Base-by-base conservation (phyloP, 2,888 invertebrate species). In the Volucella bombylans region DNA sequence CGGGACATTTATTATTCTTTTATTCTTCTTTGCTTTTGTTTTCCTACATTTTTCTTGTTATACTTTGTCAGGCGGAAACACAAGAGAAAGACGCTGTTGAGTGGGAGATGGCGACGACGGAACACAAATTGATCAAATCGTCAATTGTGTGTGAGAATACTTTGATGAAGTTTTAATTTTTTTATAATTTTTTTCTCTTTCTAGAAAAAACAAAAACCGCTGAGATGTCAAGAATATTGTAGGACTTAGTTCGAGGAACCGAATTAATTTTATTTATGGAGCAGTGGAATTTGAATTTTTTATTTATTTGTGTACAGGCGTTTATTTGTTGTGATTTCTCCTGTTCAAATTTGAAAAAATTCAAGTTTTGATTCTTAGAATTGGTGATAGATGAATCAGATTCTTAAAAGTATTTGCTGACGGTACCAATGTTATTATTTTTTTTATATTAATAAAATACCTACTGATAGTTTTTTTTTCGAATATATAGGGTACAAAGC, bases 231-330 rank as follows among this genome's bases (percentile, higher is more conserved):
- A 23, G 62, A 49, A 23, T 72, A 72, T 72, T 57, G 23, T 23
- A 61, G 68, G 62, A 72, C 55, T 62, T 57, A 14, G 43, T 68
- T 78, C 41, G 50, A 23, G 55, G 55, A 72, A 68, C 11, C 15
- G 54, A 76, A 72, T 72, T 62, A 18, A 10, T 54, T 18, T 77
- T 71, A 82, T 82, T 82, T 82, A 82, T 72, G 67, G 6, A 31
- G 72, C 67, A 54, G 61, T 14, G 10, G 45, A n/a, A 15, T 18
- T 62, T 38, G 47, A 57, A 31, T n/a, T 55, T 41, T 64, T 43
- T 41, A n/a, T 47, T 50, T 67, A 4, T 41, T 71, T 31, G 9
- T 52, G n/a, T 47, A 8, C 15, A 15, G 15, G 38, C 47, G 14
- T 57, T 69, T 69, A 57, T 69, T 49, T 31, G 31, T 31, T 6